Evolutionary conservation across 2,113 vertebrate genomes (phyloP), one percentile per base, ranked within the genome.

Genomic region (Prolemur simus): DNA sequence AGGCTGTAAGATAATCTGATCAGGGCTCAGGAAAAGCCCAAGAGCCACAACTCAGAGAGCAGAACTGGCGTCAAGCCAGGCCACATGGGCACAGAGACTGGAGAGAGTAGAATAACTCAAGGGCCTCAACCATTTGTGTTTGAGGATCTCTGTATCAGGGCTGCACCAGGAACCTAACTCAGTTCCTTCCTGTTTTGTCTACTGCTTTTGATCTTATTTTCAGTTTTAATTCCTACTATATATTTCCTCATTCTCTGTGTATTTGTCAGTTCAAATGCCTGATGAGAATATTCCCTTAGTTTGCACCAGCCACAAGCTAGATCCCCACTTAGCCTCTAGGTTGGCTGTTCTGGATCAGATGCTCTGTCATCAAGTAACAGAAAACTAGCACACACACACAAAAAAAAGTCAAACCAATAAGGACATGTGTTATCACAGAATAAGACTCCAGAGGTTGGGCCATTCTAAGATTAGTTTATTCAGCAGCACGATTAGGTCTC

Each of bases 351-450:
- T 93, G 58, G 49, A 56, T 80, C 45, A 80, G 47, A 52, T 32
- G 7, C 39, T 85, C 29, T 84, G 54, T 47, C 49, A 21, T 85
- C 54, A 39, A 37, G 21, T 47, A 94, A 88, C 58, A 71, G 66
- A 91, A 93, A 88, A 93, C 25, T 77, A 88, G 21, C n/a, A 58
- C 3, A n/a, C n/a, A n/a, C n/a, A n/a, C n/a, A n/a, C n/a, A n/a
- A n/a, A n/a, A n/a, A 63, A 63, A 10, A 7, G 49, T 89, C 54
- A 27, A n/a, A 0, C 54, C 52, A 80, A 32, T 9, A 85, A 42
- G 27, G 9, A 20, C 11, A 2, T 45, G n/a, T 77, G 23, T 71
- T 52, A 56, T 29, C 91, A 95, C 12, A 71, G 49, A 91, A 93
- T 17, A 77, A 52, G 68, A 32, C 69, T 78, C 39, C 27, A 47